Evolutionary conservation across 2,888 invertebrate species (phyloP).

Genomic region (Drosophila anceps): DNA sequence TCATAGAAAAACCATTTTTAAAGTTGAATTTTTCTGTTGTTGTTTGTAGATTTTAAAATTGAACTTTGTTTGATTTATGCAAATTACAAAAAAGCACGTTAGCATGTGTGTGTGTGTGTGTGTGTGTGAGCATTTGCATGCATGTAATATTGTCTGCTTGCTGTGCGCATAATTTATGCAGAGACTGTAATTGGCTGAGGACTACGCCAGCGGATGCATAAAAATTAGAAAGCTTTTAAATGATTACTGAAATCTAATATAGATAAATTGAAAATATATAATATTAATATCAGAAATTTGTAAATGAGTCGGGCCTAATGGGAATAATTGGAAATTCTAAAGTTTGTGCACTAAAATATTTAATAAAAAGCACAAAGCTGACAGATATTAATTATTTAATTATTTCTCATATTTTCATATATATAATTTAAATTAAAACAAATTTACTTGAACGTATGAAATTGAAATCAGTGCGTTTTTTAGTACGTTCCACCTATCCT

Average conservation of each 20-base stretch:
- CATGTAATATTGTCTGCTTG: conserved; percentile 2
- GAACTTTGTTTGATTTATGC: conserved; percentile 50
- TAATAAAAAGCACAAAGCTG: too few relatives aligned
- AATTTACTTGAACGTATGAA: neutral
- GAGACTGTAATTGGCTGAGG: conserved; percentile 22
- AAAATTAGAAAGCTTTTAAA: neutral
- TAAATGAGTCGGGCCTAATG: too few relatives aligned
- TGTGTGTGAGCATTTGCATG: neutral
- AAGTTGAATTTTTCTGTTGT: conserved; percentile 18
- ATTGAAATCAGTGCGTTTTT: neutral
- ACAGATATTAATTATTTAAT: too few relatives aligned
- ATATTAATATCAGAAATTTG: too few relatives aligned
- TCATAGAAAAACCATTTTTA: conserved; percentile 17
- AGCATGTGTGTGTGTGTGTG: neutral
- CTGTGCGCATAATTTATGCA: conserved; percentile 30
- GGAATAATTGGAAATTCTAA: too few relatives aligned
- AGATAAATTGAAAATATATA: neutral
- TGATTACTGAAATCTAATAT: neutral
- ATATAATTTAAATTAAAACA: too few relatives aligned
- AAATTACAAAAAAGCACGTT: conserved; percentile 30
- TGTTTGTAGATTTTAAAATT: conserved; percentile 30
- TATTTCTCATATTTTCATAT: too few relatives aligned
- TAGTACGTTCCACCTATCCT: conserved; percentile 1
- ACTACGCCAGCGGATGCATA: neutral
- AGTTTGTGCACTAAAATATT: too few relatives aligned